Evolutionary conservation across 2,113 vertebrate genomes (phyloP).

Genomic region (Redunca redunca): DNA sequence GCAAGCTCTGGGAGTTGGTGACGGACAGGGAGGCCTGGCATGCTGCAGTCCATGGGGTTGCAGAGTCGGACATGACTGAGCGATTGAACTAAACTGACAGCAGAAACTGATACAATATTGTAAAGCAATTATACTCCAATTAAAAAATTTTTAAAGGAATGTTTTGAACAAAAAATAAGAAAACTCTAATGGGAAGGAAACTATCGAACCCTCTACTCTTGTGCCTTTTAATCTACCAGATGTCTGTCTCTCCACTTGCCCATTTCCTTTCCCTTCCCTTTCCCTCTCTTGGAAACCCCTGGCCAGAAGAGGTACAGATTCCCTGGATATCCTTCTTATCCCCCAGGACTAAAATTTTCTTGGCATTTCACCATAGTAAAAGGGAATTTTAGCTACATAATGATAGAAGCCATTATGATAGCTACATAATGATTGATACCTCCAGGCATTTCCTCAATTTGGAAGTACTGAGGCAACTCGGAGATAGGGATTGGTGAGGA

Average conservation of each 20-base stretch:
- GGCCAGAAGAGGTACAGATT: background rate
- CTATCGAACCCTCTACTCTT: background rate
- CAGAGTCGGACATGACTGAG: background rate
- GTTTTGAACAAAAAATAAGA: background rate
- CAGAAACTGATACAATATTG: background rate
- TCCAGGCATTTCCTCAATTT: background rate
- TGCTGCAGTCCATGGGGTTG: background rate
- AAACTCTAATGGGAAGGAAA: background rate
- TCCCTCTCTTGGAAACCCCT: background rate
- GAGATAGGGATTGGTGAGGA: background rate
- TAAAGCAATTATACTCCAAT: background rate
- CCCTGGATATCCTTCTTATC: background rate
- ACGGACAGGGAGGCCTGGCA: background rate
- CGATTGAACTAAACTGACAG: background rate
- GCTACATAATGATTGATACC: background rate
- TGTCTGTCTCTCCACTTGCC: accelerated
- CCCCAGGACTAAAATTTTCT: background rate
- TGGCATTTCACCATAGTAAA: background rate
- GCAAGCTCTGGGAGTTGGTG: background rate
- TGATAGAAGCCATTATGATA: background rate
- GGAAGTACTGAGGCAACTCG: background rate
- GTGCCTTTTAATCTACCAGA: background rate
- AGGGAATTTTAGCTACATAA: background rate
- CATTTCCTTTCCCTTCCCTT: too few relatives aligned
- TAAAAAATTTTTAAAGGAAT: background rate